These are phyloP conservation scores for Sprattus sprattus DNA, from an alignment of 2,113 vertebrate genomes.

Conservation along the genomic window DNA sequence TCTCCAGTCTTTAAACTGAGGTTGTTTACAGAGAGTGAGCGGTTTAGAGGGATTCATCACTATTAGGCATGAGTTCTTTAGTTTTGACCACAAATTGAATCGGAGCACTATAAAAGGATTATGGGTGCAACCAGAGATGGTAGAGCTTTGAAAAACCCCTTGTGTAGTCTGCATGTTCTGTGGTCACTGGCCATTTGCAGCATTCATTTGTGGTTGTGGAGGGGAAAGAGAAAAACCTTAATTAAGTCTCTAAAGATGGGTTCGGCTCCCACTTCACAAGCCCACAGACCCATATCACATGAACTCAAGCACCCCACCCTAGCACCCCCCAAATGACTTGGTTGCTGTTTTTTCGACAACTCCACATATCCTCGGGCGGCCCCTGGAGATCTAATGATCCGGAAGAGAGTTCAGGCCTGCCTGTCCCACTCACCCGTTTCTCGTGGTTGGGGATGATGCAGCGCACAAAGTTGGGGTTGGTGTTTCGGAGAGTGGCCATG, in stretches of 20 bases:
- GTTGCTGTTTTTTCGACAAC: not conserved
- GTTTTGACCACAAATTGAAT: not conserved
- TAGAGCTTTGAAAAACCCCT: not conserved
- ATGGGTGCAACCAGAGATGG: not conserved
- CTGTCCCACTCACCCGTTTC: constrained; percentile 79
- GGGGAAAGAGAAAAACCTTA: constrained; percentile 13
- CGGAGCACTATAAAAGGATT: not conserved
- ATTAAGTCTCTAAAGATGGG: constrained; percentile 12
- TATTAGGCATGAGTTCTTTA: not conserved
- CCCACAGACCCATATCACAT: not conserved
- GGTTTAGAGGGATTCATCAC: not conserved
- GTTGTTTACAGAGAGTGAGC: not conserved
- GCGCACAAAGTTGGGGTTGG: constrained; percentile 98
- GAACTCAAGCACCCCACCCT: not conserved
- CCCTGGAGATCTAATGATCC: not conserved
- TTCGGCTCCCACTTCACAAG: not conserved
- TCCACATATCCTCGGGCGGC: not conserved
- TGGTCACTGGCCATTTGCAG: not conserved
- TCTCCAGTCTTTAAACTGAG: not conserved
- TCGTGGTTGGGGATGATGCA: constrained; percentile 99
- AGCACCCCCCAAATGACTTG: not conserved
- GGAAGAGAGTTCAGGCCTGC: not conserved
- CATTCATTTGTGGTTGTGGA: not conserved
- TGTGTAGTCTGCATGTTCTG: not conserved
- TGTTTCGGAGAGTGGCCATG: constrained; percentile 97